These are phyloP conservation scores for Eumeta japonica DNA, from an alignment of 1,140 invertebrate genomes.

Conservation along the genomic window DNA sequence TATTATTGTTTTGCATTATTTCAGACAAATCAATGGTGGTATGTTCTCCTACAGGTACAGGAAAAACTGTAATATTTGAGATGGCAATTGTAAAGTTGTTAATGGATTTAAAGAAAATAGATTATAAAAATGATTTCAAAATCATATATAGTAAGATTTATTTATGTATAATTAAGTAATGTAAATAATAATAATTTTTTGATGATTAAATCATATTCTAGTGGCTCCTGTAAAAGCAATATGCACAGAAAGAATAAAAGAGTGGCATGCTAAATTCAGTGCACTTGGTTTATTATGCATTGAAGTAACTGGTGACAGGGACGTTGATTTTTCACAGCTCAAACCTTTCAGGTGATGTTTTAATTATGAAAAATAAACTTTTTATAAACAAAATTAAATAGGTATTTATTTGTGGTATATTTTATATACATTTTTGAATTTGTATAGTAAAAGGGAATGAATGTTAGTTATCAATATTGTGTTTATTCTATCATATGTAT, in stretches of 20 bases:
- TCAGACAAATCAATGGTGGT: conserved; percentile 71
- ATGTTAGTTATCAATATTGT: no score
- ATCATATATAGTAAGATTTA: conserved; percentile 64
- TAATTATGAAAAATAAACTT: background rate
- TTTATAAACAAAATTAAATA: background rate
- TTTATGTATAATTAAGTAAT: conserved; percentile 4
- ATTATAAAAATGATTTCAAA: conserved; percentile 53
- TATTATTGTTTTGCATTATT: conserved; percentile 16
- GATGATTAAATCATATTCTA: conserved; percentile 43
- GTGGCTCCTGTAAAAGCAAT: conserved; percentile 82
- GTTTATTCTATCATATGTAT: no score
- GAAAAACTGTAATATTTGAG: conserved; percentile 82
- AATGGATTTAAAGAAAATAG: conserved; percentile 47
- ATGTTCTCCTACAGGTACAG: conserved; percentile 77
- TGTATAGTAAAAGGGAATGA: no score
- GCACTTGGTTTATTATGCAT: conserved; percentile 63
- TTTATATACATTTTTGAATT: no score
- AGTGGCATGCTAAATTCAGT: conserved; percentile 74
- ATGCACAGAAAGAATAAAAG: conserved; percentile 68
- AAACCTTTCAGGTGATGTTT: conserved; percentile 36
- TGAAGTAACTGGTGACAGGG: conserved; percentile 75
- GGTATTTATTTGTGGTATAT: background rate
- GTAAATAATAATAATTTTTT: conserved; percentile 10
- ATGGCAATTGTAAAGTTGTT: conserved; percentile 71
- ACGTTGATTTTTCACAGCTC: conserved; percentile 61